Conservation (phyloP, 2,888 invertebrate species). For the Drosophila testacea region DNA sequence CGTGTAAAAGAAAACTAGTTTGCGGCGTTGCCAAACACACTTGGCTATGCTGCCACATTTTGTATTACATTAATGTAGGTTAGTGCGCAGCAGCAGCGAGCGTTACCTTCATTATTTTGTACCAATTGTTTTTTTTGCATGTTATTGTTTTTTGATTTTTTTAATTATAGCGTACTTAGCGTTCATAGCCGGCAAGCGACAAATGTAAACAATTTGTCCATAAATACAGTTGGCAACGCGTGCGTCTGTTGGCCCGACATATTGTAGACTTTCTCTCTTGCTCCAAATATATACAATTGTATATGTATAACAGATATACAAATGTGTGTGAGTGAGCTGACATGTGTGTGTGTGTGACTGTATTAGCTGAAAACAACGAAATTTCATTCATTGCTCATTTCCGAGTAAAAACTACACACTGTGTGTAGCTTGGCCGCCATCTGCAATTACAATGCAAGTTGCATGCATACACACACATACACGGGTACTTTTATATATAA, state of each 20-base stretch:
- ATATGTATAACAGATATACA: conserved; percentile 17
- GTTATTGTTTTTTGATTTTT: conserved; percentile 35
- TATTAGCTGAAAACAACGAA: conserved; percentile 72
- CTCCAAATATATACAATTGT: conserved; percentile 44
- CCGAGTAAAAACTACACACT: conserved; percentile 71
- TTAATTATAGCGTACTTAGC: conserved; percentile 41
- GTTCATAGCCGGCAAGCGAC: conserved; percentile 40
- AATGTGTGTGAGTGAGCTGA: conserved; percentile 21
- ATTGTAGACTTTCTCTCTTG: conserved; percentile 78
- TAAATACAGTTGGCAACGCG: conserved; percentile 60
- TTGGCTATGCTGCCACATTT: conserved; percentile 49
- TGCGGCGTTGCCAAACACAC: conserved; percentile 61
- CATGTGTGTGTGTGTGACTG: conserved; percentile 31
- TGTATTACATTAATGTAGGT: conserved; percentile 67
- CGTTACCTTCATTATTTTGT: conserved; percentile 25
- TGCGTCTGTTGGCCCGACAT: conserved; percentile 32
- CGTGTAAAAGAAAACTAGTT: conserved; percentile 60
- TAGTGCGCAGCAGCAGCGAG: conserved; percentile 48
- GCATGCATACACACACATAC: conserved; percentile 6
- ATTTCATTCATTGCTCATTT: conserved; percentile 81
- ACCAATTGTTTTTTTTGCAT: conserved; percentile 26
- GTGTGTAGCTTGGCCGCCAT: conserved; percentile 54
- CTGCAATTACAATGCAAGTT: conserved; percentile 55
- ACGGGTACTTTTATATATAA: background rate
- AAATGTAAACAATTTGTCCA: conserved; percentile 70